phyloP scores from a whole-genome alignment of 1,140 invertebrate species.

The Charaxes varanes region DNA sequence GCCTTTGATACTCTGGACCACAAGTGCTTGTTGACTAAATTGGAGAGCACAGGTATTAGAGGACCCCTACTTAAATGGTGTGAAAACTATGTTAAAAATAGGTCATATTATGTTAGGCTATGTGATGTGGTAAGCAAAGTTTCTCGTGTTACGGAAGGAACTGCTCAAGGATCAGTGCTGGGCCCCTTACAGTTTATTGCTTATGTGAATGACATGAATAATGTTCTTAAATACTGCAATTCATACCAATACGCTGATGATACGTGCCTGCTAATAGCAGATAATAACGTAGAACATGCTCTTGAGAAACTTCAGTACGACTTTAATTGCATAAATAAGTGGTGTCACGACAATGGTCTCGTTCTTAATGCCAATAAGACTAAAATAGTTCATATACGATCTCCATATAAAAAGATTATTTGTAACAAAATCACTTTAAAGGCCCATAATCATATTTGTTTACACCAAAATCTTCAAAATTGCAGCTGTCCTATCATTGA shows the following conservation, averaged over 20 bases:
- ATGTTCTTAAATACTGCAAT: too few relatives aligned
- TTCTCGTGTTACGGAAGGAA: neutral
- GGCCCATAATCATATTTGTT: too few relatives aligned
- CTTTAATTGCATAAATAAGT: constrained; percentile 7
- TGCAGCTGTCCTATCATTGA: too few relatives aligned
- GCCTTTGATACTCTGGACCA: constrained; percentile 16
- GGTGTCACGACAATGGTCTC: constrained; percentile 16
- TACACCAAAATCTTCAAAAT: too few relatives aligned
- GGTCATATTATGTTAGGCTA: neutral
- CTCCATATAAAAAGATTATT: too few relatives aligned
- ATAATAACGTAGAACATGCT: constrained; percentile 4
- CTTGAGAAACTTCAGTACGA: constrained; percentile 2
- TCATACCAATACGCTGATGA: constrained; percentile 19
- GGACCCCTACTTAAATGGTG: neutral
- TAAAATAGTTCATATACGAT: too few relatives aligned
- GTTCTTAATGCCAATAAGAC: too few relatives aligned
- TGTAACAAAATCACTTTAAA: too few relatives aligned
- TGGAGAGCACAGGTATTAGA: neutral
- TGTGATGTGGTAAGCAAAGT: too few relatives aligned
- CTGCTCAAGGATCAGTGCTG: constrained; percentile 8
- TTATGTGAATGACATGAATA: too few relatives aligned
- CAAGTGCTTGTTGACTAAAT: neutral
- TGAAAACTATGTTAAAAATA: too few relatives aligned
- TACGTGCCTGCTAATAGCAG: constrained; percentile 10
- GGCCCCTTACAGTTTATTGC: constrained; percentile 9